These are phyloP conservation scores for Drosophila sordidula DNA, from an alignment of 2,888 invertebrate genomes.

Conservation along the genomic window DNA sequence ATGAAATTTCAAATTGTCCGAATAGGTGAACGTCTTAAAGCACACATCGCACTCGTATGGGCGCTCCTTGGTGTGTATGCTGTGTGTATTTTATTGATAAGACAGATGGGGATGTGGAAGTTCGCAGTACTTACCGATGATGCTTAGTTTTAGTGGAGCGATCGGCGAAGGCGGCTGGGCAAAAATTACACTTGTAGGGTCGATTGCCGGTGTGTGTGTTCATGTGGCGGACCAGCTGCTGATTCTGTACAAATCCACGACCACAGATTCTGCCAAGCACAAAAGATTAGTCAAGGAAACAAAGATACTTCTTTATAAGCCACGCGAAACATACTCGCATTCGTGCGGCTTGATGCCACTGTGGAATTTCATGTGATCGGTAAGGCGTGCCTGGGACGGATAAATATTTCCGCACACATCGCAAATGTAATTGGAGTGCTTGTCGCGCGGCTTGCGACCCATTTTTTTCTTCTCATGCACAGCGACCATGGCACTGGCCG, in stretches of 20 bases:
- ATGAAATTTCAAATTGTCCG: slow-evolving; percentile 83
- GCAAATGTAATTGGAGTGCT: slow-evolving; percentile 79
- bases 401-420: slow-evolving; percentile 85
- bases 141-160: slow-evolving; percentile 85
- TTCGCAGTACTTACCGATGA: slow-evolving; percentile 75
- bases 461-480: slow-evolving; percentile 49
- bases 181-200: slow-evolving; percentile 84
- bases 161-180: slow-evolving; percentile 85
- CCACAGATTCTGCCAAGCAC: slow-evolving; percentile 80
- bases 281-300: neutral
- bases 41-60: slow-evolving; percentile 84
- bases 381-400: slow-evolving; percentile 83
- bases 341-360: slow-evolving; percentile 83
- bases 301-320: neutral
- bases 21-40: slow-evolving; percentile 82
- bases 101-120: neutral
- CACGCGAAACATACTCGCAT: slow-evolving; percentile 81
- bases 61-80: slow-evolving; percentile 83
- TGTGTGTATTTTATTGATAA: slow-evolving; percentile 40
- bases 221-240: slow-evolving; percentile 85
- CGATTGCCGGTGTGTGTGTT: slow-evolving; percentile 85
- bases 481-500: neutral
- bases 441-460: slow-evolving; percentile 68
- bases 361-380: slow-evolving; percentile 84
- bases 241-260: slow-evolving; percentile 83